phyloP scores from a whole-genome alignment of 1,140 invertebrate species.

The Macrotrachela quadricornifera region DNA sequence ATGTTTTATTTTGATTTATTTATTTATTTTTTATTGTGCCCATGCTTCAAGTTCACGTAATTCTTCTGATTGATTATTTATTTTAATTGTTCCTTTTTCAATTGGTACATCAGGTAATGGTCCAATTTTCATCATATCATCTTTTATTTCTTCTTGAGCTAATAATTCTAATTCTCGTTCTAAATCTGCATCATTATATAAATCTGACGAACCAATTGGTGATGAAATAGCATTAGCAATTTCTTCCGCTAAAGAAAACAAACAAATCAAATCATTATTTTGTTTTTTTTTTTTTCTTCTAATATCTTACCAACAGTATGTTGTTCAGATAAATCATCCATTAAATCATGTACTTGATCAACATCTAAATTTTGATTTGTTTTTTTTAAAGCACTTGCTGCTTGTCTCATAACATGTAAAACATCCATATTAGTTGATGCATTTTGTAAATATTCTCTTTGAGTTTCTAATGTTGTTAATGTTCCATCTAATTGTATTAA shows the following conservation, averaged over 20 bases:
- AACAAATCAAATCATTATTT: too few relatives aligned
- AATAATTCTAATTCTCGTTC: too few relatives aligned
- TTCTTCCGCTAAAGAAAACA: conserved; percentile 52
- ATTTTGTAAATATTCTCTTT: conserved; percentile 85
- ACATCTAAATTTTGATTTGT: conserved; percentile 68
- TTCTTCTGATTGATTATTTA: too few relatives aligned
- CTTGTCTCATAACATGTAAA: conserved; percentile 78
- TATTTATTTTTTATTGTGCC: too few relatives aligned
- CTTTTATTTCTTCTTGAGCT: too few relatives aligned
- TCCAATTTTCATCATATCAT: too few relatives aligned
- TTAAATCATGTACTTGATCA: conserved; percentile 89
- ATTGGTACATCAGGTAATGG: too few relatives aligned
- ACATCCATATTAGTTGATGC: conserved; percentile 97
- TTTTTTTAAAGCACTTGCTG: conserved; percentile 79
- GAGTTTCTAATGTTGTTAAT: conserved; percentile 89
- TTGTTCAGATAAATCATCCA: conserved; percentile 98
- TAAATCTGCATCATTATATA: too few relatives aligned
- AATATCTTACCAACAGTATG: conserved; percentile 32
- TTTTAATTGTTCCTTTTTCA: too few relatives aligned
- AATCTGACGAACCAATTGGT: conserved; percentile 46
- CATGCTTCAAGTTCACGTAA: too few relatives aligned
- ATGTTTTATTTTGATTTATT: too few relatives aligned
- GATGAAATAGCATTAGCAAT: conserved; percentile 95
- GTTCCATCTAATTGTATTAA: conserved; percentile 94
- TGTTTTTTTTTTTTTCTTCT: too few relatives aligned